Base-by-base conservation (phyloP, 1,140 invertebrate species). In the Apis cerana region DNA sequence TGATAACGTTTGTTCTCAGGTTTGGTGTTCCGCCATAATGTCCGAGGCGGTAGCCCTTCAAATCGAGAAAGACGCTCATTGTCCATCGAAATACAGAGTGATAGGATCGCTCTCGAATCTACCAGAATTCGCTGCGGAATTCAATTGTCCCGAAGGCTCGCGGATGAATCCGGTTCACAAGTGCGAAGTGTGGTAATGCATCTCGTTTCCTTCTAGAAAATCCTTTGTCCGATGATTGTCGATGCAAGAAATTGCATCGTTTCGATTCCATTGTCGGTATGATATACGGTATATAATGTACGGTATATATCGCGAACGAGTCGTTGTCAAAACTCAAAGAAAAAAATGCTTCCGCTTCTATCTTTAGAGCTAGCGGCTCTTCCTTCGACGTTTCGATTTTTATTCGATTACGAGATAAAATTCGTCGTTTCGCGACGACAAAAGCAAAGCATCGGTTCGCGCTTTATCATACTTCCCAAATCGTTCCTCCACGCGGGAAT, bases 81-180 rank as follows among this genome's bases (percentile, higher is more conserved):
- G 97, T 54, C 96, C 97, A 0, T 96, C 97, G 0, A 96, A 96
- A 87, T 97, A 96, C 87, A 94, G 98, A 77, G 98, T 99, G 0
- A 97, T 98, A 85, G 98, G 98, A 1, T 97, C 98, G 1, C 93
- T 99, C 48, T 97, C 97, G 2, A 99, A 99, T 93, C 95, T 98
- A 70, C 95, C 95, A 75, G 98, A 99, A 89, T 99, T 99, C 93
- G 96, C 98, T 1, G 93, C 96, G 67, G 97, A 97, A 76, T 99
- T 98, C 92, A 95, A 97, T n/a, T 99, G 99, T 92, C 95, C 96
- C 10, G 82, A 94, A 9, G 96, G 96, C 11, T 96, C 97, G 2
- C 96, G 95, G 81, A 99, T 99, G 98, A 99, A 99, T 94, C 98
- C 98, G 19, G 92, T 93, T 58, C 95, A 97, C 11, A 99, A 99